Evolutionary conservation across 1,140 invertebrate genomes (phyloP).

Genomic region (Lordiphosa collinella): DNA sequence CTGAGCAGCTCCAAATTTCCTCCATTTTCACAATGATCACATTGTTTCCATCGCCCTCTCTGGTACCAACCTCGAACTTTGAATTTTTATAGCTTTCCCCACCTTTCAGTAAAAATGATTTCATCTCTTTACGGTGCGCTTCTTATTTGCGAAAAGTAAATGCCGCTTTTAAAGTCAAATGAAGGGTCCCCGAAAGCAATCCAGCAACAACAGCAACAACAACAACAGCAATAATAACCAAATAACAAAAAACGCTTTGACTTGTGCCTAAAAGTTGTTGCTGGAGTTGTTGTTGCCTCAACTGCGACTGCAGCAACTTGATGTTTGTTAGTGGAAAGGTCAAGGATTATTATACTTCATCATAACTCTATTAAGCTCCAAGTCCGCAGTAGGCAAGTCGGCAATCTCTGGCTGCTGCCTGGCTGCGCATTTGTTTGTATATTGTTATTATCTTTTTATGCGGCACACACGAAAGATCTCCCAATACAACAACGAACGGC

Average conservation of each 20-base stretch:
- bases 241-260: constrained; percentile 44
- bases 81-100: background rate
- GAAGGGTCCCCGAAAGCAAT: constrained; percentile 23
- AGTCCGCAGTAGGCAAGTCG: constrained; percentile 35
- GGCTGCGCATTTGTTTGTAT: constrained; percentile 61
- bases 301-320: constrained; percentile 26
- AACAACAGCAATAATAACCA: constrained; percentile 4
- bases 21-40: background rate
- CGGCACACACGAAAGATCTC: constrained; percentile 52
- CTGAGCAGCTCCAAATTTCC: no score
- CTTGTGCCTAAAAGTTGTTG: constrained; percentile 43
- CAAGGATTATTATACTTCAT: constrained; percentile 76
- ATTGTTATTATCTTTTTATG: constrained; percentile 64
- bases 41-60: background rate
- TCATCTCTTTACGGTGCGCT: background rate
- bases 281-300: constrained; percentile 19
- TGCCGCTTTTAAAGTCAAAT: constrained; percentile 47
- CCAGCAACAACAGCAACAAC: constrained; percentile 2
- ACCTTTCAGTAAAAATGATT: constrained; percentile 1
- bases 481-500: constrained; percentile 9
- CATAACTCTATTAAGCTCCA: constrained; percentile 67
- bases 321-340: constrained; percentile 65
- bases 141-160: constrained; percentile 39
- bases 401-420: constrained; percentile 15
- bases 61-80: background rate